Percentiles rank a stretch among this genome's conserved stretches.
These are phyloP conservation scores for Tinamus major DNA, from an alignment of 2,797 vertebrate genomes.

Conservation along the genomic window DNA sequence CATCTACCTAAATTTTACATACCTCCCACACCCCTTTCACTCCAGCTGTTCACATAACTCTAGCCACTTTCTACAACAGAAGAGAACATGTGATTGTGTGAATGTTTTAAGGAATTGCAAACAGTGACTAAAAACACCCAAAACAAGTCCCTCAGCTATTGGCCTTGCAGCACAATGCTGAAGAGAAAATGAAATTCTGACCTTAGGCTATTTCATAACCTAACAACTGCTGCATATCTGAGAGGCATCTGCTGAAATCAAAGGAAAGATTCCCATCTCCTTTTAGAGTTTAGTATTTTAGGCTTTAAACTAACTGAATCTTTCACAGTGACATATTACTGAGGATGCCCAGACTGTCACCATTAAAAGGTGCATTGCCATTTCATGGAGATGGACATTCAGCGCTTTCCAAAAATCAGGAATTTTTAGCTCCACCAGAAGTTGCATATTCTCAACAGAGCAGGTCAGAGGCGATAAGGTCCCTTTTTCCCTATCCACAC, in stretches of 20 bases:
- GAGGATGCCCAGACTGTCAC: neutral
- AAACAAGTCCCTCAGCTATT: conserved; percentile 23
- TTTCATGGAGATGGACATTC: neutral
- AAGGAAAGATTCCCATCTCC: neutral
- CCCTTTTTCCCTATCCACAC: neutral
- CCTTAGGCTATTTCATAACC: neutral
- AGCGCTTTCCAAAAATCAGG: neutral
- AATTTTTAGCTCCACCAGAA: neutral
- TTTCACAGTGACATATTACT: neutral
- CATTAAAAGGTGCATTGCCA: neutral
- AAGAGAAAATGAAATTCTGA: neutral
- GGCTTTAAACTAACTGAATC: neutral
- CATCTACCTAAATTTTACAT: neutral
- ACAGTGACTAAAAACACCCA: neutral
- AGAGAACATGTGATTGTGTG: neutral
- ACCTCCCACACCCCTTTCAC: neutral
- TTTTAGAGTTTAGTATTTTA: neutral
- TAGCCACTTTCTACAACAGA: neutral
- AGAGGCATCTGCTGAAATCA: neutral
- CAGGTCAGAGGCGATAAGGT: neutral
- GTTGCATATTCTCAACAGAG: rapidly evolving
- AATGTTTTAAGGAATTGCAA: neutral
- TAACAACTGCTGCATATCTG: neutral
- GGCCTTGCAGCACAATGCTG: neutral
- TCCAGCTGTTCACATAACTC: neutral